phyloP scores from a whole-genome alignment of 2,113 vertebrate species.

The Pseudonaja textilis region DNA sequence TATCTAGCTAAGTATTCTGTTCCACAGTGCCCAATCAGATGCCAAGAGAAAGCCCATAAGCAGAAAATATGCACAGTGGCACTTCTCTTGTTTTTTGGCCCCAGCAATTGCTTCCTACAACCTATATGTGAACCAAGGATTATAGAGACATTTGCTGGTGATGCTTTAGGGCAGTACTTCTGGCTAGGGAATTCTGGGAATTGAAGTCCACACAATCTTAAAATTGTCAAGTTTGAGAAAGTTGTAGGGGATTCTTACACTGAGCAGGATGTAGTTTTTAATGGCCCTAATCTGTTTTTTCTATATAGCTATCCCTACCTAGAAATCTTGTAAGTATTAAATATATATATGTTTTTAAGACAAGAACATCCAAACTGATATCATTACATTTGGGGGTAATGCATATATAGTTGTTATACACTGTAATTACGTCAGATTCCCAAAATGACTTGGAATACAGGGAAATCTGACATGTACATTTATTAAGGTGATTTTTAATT shows the following conservation, averaged over 20 bases:
- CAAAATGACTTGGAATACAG: neutral
- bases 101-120: neutral
- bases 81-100: neutral
- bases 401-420: neutral
- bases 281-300: neutral
- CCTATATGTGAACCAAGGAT: neutral
- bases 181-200: neutral
- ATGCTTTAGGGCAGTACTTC: neutral
- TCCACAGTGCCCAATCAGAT: neutral
- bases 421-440: neutral
- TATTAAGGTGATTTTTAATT: neutral
- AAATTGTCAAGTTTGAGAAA: neutral
- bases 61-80: neutral
- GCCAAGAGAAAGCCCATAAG: neutral
- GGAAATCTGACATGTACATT: neutral
- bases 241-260: neutral
- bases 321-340: neutral
- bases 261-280: neutral
- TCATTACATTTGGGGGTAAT: neutral
- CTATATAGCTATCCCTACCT: neutral
- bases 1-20: neutral
- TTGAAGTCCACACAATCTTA: neutral
- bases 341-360: neutral
- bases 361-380: neutral
- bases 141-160: neutral